Evolutionary conservation across 1,140 invertebrate genomes (phyloP), one percentile per base, ranked within the genome.

Genomic region (Drosophila setifemur): DNA sequence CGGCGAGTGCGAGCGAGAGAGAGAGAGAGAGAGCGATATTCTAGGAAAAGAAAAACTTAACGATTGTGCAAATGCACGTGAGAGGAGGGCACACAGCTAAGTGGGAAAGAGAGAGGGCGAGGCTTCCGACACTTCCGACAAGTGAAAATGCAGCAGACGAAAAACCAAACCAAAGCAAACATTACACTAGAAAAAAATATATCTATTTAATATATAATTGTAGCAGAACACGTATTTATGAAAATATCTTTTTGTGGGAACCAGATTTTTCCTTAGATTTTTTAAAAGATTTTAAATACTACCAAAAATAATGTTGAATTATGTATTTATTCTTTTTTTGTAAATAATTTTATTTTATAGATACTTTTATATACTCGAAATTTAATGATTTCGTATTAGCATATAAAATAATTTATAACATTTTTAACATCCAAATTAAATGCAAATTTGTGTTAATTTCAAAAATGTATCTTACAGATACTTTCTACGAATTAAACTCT

Each of bases 11-110:
- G 23, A 18, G 67, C 44, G 44, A 49, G 18, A 58, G 31, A 28
- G 48, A 12, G 23, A 18, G 67, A 39, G 44, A 49, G 18, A 58
- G 31, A 28, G 33, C 19, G 40, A 25, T 49, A 81, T 82, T 82
- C 77, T 81, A 57, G 43, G 77, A 71, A 78, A 76, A 48, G n/a
- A 49, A 52, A 54, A 48, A 47, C 49, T 29, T 19, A 67, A 63
- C 58, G 60, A 86, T 85, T 85, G 81, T 79, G 79, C 71, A 85
- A 86, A 81, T 81, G 76, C 76, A 81, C 53, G 71, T 47, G 44
- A 40, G 64, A 45, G 37, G 33, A 26, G 5, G 33, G 49, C n/a
- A 29, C 44, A 9, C 33, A 37, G 18, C 26, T 39, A 40, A 12
- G 7, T 21, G 33, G 25, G 43, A 31, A 11, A 19, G 57, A 26